These are phyloP conservation scores for Notolepis coatsorum DNA, from an alignment of 2,797 vertebrate genomes.

Conservation along the genomic window DNA sequence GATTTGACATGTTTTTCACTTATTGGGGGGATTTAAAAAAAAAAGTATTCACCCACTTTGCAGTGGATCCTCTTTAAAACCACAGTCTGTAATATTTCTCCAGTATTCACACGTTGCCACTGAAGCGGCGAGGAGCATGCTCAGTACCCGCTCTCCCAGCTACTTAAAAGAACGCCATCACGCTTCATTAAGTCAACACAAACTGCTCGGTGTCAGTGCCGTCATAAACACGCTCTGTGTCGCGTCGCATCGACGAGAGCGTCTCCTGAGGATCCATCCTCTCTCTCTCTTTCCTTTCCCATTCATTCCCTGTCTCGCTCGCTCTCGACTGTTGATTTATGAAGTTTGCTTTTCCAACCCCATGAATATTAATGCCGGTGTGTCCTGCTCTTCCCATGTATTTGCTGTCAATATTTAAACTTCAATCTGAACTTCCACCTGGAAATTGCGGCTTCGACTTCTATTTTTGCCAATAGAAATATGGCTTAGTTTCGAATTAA, in stretches of 20 bases:
- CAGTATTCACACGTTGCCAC: no score
- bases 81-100: not conserved
- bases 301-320: conserved; percentile 33
- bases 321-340: conserved; percentile 62
- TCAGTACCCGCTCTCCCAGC: conserved; percentile 11
- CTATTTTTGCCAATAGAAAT: conserved; percentile 8
- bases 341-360: conserved; percentile 38
- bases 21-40: no score
- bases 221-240: conserved; percentile 67
- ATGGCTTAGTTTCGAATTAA: conserved; percentile 4
- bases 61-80: no score
- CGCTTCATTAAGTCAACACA: conserved; percentile 62
- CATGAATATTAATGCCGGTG: conserved; percentile 47
- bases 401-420: conserved; percentile 35
- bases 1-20: not conserved
- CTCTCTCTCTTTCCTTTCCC: conserved; percentile 14
- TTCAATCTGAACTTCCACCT: conserved; percentile 31
- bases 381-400: conserved; percentile 20
- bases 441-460: conserved; percentile 22
- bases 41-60: not conserved
- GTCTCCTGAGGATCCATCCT: conserved; percentile 30
- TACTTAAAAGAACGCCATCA: conserved; percentile 25
- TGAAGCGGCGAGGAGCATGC: not conserved
- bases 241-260: conserved; percentile 24
- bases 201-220: conserved; percentile 50